Conservation (phyloP, 2,797 vertebrate species). For the Lates japonicus region DNA sequence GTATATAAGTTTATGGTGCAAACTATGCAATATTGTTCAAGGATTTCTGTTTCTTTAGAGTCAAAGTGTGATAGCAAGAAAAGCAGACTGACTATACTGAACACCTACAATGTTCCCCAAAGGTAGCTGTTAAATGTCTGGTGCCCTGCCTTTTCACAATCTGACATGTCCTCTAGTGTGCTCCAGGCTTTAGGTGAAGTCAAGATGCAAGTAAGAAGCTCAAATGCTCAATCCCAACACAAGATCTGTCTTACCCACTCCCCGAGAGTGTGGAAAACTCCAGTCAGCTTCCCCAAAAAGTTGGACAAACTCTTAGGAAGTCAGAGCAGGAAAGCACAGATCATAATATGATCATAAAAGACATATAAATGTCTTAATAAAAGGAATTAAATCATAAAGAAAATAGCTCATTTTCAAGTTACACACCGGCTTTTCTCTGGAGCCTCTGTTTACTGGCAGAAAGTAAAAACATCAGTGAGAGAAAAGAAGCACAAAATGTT, state of each 20-base stretch:
- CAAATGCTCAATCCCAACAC: conserved; percentile 21
- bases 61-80: not conserved
- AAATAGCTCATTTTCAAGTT: not conserved
- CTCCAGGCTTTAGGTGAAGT: not conserved
- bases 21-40: conserved; percentile 1
- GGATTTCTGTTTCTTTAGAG: conserved; percentile 14
- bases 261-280: conserved; percentile 79
- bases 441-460: conserved; percentile 62
- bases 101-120: not conserved
- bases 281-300: conserved; percentile 78
- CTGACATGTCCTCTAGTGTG: not conserved
- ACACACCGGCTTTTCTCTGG: conserved; percentile 77
- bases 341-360: not conserved
- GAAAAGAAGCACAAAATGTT: conserved; percentile 6
- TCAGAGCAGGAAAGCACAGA: conserved; percentile 18
- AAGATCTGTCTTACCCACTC: conserved; percentile 79
- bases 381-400: not conserved
- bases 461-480: conserved; percentile 26
- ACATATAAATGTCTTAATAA: not conserved
- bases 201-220: conserved; percentile 21
- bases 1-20: not conserved
- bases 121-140: not conserved
- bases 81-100: not conserved
- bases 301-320: conserved; percentile 69
- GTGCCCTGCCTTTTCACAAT: not conserved